Conservation (phyloP, 2,888 invertebrate species). For the Pedicia rivosa region DNA sequence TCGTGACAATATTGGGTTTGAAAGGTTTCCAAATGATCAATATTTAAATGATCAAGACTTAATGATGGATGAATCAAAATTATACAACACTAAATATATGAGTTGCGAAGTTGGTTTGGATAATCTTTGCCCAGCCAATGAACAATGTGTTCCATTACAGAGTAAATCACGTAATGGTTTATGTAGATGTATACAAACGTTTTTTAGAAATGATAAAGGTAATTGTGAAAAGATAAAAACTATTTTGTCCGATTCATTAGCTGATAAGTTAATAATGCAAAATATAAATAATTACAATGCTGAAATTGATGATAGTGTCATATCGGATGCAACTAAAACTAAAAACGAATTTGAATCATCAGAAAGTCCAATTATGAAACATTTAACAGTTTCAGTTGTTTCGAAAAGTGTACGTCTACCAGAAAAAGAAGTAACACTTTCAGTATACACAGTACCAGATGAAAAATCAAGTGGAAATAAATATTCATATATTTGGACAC, state of each 20-base stretch:
- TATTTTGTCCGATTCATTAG: constrained; percentile 16
- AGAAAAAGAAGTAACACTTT: constrained; percentile 66
- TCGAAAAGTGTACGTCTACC: constrained; percentile 70
- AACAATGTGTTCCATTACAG: constrained; percentile 44
- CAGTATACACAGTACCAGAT: constrained; percentile 65
- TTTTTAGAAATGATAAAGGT: constrained; percentile 32
- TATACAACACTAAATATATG: constrained; percentile 29
- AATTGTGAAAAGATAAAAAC: constrained; percentile 24
- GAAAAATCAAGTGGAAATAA: constrained; percentile 53
- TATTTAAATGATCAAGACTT: constrained; percentile 20
- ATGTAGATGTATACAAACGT: constrained; percentile 56
- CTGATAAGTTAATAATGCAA: constrained; percentile 13
- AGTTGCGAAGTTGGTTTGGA: constrained; percentile 44
- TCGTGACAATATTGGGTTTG: constrained; percentile 17
- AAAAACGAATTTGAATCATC: constrained; percentile 25
- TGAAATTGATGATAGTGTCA: constrained; percentile 8
- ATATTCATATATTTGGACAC: constrained; percentile 79
- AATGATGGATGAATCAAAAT: constrained; percentile 35
- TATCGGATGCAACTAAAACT: constrained; percentile 13
- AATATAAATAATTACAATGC: constrained; percentile 13
- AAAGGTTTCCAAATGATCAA: constrained; percentile 16
- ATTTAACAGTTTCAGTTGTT: constrained; percentile 54
- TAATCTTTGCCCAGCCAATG: constrained; percentile 42
- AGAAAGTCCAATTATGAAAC: constrained; percentile 44
- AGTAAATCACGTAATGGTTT: constrained; percentile 45